A percentile compares a stretch with the other conserved stretches of the same genome.
These are phyloP conservation scores for Gobiocypris rarus DNA, from an alignment of 2,113 vertebrate genomes.

Conservation along the genomic window DNA sequence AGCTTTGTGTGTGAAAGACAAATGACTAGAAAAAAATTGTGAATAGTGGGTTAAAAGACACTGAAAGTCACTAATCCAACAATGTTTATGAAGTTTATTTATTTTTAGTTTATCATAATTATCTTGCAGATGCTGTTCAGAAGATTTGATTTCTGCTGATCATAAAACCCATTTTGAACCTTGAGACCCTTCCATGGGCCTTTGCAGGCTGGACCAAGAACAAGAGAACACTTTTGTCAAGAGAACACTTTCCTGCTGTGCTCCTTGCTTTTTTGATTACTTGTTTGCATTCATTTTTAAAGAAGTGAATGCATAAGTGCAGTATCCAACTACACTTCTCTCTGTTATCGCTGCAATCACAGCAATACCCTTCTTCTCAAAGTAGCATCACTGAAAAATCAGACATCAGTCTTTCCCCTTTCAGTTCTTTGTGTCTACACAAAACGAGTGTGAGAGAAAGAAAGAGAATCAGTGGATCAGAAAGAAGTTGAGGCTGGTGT, in stretches of 20 bases:
- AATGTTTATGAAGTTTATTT: not conserved
- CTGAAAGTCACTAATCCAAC: not conserved
- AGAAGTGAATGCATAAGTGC: slow-evolving; percentile 2
- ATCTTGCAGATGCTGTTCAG: not conserved
- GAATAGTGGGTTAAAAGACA: not conserved
- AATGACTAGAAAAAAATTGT: not conserved
- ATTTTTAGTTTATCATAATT: slow-evolving; percentile 4
- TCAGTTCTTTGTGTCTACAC: slow-evolving; percentile 20
- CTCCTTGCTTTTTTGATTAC: slow-evolving; percentile 1
- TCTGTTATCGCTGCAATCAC: slow-evolving; percentile 36
- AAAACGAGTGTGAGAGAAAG: slow-evolving; percentile 27
- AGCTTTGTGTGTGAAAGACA: slow-evolving; percentile 1
- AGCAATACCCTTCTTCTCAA: slow-evolving; percentile 40
- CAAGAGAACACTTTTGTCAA: slow-evolving; percentile 16
- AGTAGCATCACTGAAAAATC: slow-evolving; percentile 38
- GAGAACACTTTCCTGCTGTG: slow-evolving; percentile 14
- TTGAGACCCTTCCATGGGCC: not conserved
- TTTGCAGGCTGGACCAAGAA: not conserved
- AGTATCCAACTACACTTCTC: slow-evolving; percentile 36
- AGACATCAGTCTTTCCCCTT: slow-evolving; percentile 38
- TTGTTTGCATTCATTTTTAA: slow-evolving; percentile 28
- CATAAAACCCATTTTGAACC: slow-evolving; percentile 23
- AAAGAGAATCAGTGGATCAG: not conserved
- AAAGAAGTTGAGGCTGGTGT: slow-evolving; percentile 20
- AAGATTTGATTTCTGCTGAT: slow-evolving; percentile 28